Base-by-base conservation (phyloP, 2,113 vertebrate genomes). In the Nematolebias whitei region DNA sequence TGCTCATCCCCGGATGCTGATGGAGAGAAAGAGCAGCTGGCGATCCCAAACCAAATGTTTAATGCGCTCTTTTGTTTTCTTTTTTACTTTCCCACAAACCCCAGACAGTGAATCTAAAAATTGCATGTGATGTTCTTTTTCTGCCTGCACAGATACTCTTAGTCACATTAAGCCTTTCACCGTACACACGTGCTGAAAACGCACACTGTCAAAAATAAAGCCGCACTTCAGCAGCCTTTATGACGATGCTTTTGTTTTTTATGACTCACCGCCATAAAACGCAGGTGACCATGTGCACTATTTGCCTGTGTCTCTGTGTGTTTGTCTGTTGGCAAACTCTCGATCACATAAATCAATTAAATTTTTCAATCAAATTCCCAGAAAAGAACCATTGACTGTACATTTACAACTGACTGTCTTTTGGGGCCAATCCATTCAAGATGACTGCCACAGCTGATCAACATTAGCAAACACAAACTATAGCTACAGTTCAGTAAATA, bases 81-180 rank as follows among this genome's bases (percentile, higher is more conserved):
- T 29, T 16, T 16, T 18, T 26, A 10, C 1, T 18, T 23, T 11
- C 19, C 14, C 5, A 38, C 66, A 69, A 53, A 26, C 63, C 43
- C 55, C 12, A 56, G 74, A 82, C 55, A 29, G 60, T 80, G 66
- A 84, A 74, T 81, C 69, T 74, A 72, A 79, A 79, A 75, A 83
- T 22, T 12, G 24, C 61, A 65, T 75, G n/a, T n/a, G n/a, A n/a
- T n/a, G 69, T 78, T 75, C 67, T 70, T 70, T 85, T 82, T 74
- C 78, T 69, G 56, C 67, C 70, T 68, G 51, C 48, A 57, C 53
- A 19, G 68, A 68, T 71, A 41, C 68, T 76, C 68, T 76, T 71
- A 47, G 65, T 64, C 14, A 59, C 51, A 39, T 76, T 53, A 49
- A 24, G 9, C 3, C 50, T 29, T 52, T 14, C 16, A 13, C 40